Percentiles rank a stretch among this genome's conserved stretches.
Evolutionary conservation across 1,140 invertebrate genomes (phyloP).

Genomic region (Neomicropteryx cornuta): DNA sequence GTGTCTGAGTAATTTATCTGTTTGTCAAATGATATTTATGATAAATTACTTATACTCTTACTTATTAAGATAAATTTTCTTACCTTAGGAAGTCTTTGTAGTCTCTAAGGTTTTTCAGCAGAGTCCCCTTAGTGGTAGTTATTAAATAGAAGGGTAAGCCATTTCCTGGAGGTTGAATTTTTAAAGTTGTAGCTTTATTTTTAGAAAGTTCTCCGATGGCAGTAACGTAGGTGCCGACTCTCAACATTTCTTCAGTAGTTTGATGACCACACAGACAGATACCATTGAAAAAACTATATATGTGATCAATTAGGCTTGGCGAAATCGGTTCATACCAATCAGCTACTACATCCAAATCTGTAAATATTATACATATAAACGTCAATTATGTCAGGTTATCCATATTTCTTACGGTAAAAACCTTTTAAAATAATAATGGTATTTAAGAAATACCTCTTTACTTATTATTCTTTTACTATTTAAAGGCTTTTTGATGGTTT

Average conservation of each 20-base stretch:
- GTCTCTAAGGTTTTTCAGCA: constrained; percentile 58
- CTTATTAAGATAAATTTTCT: too few relatives aligned
- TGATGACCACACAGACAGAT: constrained; percentile 63
- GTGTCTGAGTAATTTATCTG: too few relatives aligned
- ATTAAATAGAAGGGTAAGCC: constrained; percentile 62
- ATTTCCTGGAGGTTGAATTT: constrained; percentile 54
- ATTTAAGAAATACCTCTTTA: too few relatives aligned
- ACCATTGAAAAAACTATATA: constrained; percentile 71
- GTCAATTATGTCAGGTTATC: too few relatives aligned
- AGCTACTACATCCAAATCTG: constrained; percentile 63
- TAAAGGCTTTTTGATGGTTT: too few relatives aligned
- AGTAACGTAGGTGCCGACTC: constrained; percentile 62
- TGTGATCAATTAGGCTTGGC: constrained; percentile 57
- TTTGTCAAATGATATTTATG: too few relatives aligned
- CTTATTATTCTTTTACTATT: too few relatives aligned
- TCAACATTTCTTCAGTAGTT: constrained; percentile 67
- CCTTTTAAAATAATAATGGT: too few relatives aligned
- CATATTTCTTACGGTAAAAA: too few relatives aligned
- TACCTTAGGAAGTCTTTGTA: constrained; percentile 48
- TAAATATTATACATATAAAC: too few relatives aligned
- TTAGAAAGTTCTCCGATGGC: constrained; percentile 60
- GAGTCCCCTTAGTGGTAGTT: constrained; percentile 50
- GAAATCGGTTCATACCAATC: constrained; percentile 63
- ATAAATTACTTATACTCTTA: too few relatives aligned
- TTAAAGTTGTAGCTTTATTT: constrained; percentile 41